These are phyloP conservation scores for Perdita meconis DNA, from an alignment of 2,888 invertebrate species.

Conservation along the genomic window DNA sequence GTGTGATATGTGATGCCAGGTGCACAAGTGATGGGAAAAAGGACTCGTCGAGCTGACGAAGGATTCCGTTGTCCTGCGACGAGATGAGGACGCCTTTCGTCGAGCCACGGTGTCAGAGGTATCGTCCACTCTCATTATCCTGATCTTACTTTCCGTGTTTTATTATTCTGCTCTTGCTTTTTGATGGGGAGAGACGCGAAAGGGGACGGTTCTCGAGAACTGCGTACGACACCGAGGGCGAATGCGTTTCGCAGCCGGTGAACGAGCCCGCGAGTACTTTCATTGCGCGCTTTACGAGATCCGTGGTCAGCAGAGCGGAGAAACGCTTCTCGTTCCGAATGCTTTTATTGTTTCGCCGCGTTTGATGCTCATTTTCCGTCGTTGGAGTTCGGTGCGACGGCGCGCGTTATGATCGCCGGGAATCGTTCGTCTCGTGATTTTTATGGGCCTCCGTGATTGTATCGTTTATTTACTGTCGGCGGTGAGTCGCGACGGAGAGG, in stretches of 20 bases:
- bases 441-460: slow-evolving; percentile 16
- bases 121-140: slow-evolving; percentile 17
- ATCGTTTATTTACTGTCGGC: not conserved
- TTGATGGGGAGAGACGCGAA: no score
- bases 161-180: not conserved
- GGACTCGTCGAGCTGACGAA: slow-evolving; percentile 34
- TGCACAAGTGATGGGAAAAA: slow-evolving; percentile 58
- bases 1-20: slow-evolving; percentile 46
- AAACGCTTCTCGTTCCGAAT: slow-evolving; percentile 46
- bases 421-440: slow-evolving; percentile 23
- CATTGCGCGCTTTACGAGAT: slow-evolving; percentile 54
- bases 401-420: slow-evolving; percentile 25
- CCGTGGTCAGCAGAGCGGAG: slow-evolving; percentile 54
- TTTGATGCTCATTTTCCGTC: slow-evolving; percentile 28
- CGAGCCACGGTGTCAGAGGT: slow-evolving; percentile 50
- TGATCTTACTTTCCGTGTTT: not conserved
- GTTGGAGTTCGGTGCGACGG: slow-evolving; percentile 19
- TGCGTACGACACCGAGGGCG: not conserved
- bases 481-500: not conserved
- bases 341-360: slow-evolving; percentile 42
- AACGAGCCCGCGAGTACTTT: slow-evolving; percentile 35
- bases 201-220: no score
- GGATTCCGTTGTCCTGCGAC: slow-evolving; percentile 33
- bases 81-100: slow-evolving; percentile 39
- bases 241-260: not conserved